These are phyloP conservation scores for Enteromius treurensis DNA, from an alignment of 2,797 vertebrate genomes.

Conservation along the genomic window DNA sequence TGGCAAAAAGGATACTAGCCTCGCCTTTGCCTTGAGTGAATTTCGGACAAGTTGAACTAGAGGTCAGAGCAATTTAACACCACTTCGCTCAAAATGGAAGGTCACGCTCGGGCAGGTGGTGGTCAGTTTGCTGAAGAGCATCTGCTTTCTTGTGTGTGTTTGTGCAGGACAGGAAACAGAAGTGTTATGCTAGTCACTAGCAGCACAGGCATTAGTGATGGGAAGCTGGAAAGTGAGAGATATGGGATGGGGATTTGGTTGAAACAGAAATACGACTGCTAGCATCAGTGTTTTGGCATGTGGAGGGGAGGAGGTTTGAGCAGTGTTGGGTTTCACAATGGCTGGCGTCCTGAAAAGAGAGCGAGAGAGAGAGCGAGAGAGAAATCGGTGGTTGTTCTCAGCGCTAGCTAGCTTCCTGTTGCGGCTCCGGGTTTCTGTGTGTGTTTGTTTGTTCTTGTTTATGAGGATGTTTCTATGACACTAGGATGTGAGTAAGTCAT, in stretches of 20 bases:
- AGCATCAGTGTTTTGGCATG: constrained; percentile 48
- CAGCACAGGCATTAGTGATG: constrained; percentile 41
- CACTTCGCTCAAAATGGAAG: constrained; percentile 62
- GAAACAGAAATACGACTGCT: constrained; percentile 28
- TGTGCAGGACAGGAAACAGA: constrained; percentile 56
- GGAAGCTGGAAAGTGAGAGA: constrained; percentile 26
- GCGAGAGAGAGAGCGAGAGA: too few relatives aligned
- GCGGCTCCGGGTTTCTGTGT: constrained; percentile 31
- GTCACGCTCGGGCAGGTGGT: constrained; percentile 63
- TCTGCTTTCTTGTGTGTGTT: constrained; percentile 52
- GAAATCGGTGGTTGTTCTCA: constrained; percentile 40
- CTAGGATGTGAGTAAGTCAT: constrained; percentile 57
- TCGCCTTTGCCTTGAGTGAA: constrained; percentile 63
- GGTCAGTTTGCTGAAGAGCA: constrained; percentile 58
- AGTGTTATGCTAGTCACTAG: constrained; percentile 50
- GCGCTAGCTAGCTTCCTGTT: constrained; percentile 42
- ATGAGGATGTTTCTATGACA: constrained; percentile 61
- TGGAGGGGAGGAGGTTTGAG: constrained; percentile 39
- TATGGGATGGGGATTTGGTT: constrained; percentile 17
- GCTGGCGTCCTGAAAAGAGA: constrained; percentile 36
- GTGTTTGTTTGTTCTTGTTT: constrained; percentile 58
- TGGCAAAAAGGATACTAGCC: neutral
- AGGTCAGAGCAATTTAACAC: constrained; percentile 77
- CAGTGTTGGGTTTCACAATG: constrained; percentile 59
- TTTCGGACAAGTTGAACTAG: constrained; percentile 66